Base-by-base conservation (phyloP, 2,113 vertebrate genomes). In the Halichoerus grypus region DNA sequence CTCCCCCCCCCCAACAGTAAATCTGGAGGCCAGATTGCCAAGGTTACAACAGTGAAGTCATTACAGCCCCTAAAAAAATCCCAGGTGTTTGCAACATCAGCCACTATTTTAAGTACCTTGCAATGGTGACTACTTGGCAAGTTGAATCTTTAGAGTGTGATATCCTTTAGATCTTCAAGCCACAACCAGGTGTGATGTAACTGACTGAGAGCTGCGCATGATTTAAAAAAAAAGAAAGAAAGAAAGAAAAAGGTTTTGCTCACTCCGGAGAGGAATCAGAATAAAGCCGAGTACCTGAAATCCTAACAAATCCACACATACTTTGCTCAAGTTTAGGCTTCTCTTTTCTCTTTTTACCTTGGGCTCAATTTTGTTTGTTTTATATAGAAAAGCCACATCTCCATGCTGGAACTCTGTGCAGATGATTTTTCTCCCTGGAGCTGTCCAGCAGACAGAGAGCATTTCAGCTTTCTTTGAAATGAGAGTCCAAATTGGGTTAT, bases 381-480 rank as follows among this genome's bases (percentile, higher is more conserved):
- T 77, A 11, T 21, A 2, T 26, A 55, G 59, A 69, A 91, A 90
- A 83, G 18, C 36, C 72, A 31, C 31, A 69, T 5, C 6, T 84
- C 11, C 53, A 6, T 71, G 76, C 22, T 18, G 79, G 26, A 69
- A 26, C 10, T 96, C n/a, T 91, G 13, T 93, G 46, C 18, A 33
- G 36, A 55, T 46, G 69, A 57, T 24, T 33, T 33, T 80, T 33
- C 33, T 7, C 42, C 18, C 22, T 85, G 21, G 4, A 86, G 53
- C 72, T 59, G 33, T 65, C 55, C 55, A 28, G 46, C 51, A 83
- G 57, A 51, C 13, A 92, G 55, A 93, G 85, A 72, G 8, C 8
- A 67, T 57, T 46, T n/a, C 4, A 31, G 21, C 36, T 93, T 74
- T 81, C 59, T 97, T 94, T 88, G 93, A 91, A 92, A 94, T 76